Percentiles rank a stretch among this genome's conserved stretches.
These are phyloP conservation scores for Dorcus parallelipipedus DNA, from an alignment of 2,888 invertebrate genomes.

Conservation along the genomic window DNA sequence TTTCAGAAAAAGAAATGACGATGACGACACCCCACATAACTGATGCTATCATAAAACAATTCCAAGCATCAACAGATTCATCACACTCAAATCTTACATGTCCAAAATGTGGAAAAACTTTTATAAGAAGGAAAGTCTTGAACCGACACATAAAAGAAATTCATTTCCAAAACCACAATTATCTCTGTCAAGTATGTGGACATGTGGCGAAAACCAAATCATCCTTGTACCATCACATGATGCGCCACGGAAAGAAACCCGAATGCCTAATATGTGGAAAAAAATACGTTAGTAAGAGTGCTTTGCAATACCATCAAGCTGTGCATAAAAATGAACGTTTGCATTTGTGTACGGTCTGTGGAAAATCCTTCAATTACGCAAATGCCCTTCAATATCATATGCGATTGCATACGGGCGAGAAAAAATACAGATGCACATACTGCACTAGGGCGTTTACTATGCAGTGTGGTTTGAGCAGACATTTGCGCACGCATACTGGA, in stretches of 20 bases:
- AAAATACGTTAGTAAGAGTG: conserved; percentile 64
- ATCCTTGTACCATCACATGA: conserved; percentile 27
- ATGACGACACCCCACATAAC: no score
- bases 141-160: conserved; percentile 21
- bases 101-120: conserved; percentile 17
- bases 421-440: conserved; percentile 32
- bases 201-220: conserved; percentile 24
- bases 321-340: conserved; percentile 74
- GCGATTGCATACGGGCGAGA: conserved; percentile 34
- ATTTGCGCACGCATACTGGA: conserved; percentile 76
- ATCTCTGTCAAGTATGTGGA: conserved; percentile 33
- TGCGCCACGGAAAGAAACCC: conserved; percentile 47
- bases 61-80: neutral
- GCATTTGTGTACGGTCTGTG: conserved; percentile 75
- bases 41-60: neutral
- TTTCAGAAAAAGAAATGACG: no score
- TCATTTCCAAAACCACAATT: conserved; percentile 19
- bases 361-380: conserved; percentile 79
- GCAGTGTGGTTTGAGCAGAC: conserved; percentile 64
- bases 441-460: conserved; percentile 32
- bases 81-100: conserved; percentile 12
- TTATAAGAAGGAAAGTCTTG: conserved; percentile 10
- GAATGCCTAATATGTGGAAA: conserved; percentile 65
- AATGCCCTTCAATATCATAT: conserved; percentile 49
- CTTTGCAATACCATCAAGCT: conserved; percentile 72